Percentiles rank a stretch among this genome's conserved stretches.
phyloP scores from a whole-genome alignment of 2,888 invertebrate genomes.

The Archips crataeganus region DNA sequence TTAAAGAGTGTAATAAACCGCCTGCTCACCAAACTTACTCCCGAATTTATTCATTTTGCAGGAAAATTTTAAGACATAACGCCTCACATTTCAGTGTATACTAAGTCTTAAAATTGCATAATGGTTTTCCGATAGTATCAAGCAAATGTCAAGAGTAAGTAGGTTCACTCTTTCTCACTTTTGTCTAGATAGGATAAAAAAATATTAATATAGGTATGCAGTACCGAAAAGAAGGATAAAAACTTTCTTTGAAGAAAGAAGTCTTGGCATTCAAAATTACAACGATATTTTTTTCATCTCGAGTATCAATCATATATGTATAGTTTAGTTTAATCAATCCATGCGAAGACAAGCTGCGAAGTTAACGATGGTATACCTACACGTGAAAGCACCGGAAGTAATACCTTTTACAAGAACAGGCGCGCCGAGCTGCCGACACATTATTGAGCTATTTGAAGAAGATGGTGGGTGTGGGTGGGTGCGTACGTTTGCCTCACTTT shows the following conservation, averaged over 20 bases:
- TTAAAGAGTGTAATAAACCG: neutral
- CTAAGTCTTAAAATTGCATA: neutral
- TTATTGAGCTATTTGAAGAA: constrained; percentile 42
- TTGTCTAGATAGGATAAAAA: no score
- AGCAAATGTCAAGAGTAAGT: no score
- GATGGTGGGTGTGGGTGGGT: neutral
- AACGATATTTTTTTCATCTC: neutral
- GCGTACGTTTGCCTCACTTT: neutral
- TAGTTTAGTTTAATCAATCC: neutral
- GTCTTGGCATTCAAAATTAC: neutral
- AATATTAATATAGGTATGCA: no score
- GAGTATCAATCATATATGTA: neutral
- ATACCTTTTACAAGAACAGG: constrained; percentile 54
- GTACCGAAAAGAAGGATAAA: no score
- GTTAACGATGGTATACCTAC: constrained; percentile 35
- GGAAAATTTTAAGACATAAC: neutral
- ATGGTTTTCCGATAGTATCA: no score
- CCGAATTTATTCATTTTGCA: neutral
- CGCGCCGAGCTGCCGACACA: constrained; percentile 45
- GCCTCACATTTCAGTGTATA: neutral
- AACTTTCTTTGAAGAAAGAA: no score
- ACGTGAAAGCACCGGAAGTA: constrained; percentile 66
- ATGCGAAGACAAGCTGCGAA: neutral
- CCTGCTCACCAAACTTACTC: neutral
- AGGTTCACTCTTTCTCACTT: no score